A percentile compares a stretch with the other conserved stretches of the same genome.
Conservation (phyloP, 2,113 vertebrate genomes). For the Bos javanicus region DNA sequence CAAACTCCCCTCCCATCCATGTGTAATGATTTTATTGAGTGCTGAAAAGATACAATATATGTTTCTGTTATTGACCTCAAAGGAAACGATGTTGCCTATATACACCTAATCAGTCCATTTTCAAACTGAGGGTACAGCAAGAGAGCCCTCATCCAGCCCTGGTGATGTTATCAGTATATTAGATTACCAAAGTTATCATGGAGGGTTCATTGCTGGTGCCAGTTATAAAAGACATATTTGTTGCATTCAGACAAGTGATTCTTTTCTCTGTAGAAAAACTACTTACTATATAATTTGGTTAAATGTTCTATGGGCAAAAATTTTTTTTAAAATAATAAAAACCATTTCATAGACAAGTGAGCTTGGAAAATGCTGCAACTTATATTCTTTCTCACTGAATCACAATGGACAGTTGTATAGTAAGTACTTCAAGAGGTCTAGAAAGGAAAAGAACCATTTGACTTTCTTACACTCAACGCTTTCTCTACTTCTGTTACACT, state of each 20-base stretch:
- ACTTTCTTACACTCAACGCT: background rate
- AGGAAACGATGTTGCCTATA: background rate
- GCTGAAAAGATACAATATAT: background rate
- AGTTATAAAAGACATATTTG: background rate
- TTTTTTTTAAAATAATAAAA: background rate
- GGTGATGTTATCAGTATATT: background rate
- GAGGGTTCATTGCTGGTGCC: background rate
- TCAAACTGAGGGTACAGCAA: background rate
- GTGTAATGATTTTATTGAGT: background rate
- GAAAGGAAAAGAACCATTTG: background rate
- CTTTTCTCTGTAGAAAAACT: background rate
- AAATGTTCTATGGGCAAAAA: rapidly evolving
- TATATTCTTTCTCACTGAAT: background rate
- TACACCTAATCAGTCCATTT: background rate
- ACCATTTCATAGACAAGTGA: background rate
- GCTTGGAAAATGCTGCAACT: background rate
- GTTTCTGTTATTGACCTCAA: background rate
- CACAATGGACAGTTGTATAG: background rate
- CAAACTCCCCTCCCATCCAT: background rate
- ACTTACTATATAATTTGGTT: background rate
- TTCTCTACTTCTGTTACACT: background rate
- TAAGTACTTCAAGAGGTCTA: background rate
- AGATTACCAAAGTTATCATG: background rate
- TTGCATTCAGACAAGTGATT: background rate
- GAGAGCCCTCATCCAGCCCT: background rate